Evolutionary conservation across 1,140 invertebrate species (phyloP).

Genomic region (Leptinotarsa undecemlineata): DNA sequence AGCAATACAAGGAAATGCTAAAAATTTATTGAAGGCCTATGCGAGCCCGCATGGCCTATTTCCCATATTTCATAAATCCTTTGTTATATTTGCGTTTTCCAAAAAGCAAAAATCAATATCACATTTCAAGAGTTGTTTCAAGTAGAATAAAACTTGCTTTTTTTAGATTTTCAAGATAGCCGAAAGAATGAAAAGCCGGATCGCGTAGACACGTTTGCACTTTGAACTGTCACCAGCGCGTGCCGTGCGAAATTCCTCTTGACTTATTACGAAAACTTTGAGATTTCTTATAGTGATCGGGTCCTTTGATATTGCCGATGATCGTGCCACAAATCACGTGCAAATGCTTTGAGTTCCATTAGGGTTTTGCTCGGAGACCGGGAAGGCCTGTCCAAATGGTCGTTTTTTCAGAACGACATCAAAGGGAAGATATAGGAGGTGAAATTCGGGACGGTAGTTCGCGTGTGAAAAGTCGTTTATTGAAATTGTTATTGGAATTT

Average conservation of each 20-base stretch:
- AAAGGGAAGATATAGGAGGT: slow-evolving; percentile 21
- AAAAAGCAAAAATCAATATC: too few relatives aligned
- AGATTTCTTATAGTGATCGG: slow-evolving; percentile 32
- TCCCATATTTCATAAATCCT: too few relatives aligned
- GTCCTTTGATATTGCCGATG: slow-evolving; percentile 28
- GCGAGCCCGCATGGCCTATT: too few relatives aligned
- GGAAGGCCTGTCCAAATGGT: slow-evolving; percentile 20
- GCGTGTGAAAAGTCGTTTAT: slow-evolving; percentile 13
- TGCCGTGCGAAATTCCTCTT: slow-evolving; percentile 38
- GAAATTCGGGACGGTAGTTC: slow-evolving; percentile 17
- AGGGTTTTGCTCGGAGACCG: slow-evolving; percentile 1
- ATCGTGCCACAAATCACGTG: slow-evolving; percentile 31
- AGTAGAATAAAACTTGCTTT: too few relatives aligned
- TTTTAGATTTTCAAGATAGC: slow-evolving; percentile 28
- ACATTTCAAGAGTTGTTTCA: too few relatives aligned
- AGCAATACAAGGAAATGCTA: too few relatives aligned
- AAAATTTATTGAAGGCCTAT: too few relatives aligned
- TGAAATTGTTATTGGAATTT: slow-evolving; percentile 26
- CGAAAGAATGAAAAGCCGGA: slow-evolving; percentile 13
- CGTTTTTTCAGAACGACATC: slow-evolving; percentile 18
- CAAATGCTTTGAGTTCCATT: slow-evolving; percentile 27
- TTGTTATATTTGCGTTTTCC: too few relatives aligned
- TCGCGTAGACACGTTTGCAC: slow-evolving; percentile 33
- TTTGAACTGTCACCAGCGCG: slow-evolving; percentile 36
- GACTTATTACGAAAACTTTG: slow-evolving; percentile 40